These are phyloP conservation scores for Holothuria leucospilota DNA, from an alignment of 53 echinoderm and acorn worm genomes.

Conservation along the genomic window DNA sequence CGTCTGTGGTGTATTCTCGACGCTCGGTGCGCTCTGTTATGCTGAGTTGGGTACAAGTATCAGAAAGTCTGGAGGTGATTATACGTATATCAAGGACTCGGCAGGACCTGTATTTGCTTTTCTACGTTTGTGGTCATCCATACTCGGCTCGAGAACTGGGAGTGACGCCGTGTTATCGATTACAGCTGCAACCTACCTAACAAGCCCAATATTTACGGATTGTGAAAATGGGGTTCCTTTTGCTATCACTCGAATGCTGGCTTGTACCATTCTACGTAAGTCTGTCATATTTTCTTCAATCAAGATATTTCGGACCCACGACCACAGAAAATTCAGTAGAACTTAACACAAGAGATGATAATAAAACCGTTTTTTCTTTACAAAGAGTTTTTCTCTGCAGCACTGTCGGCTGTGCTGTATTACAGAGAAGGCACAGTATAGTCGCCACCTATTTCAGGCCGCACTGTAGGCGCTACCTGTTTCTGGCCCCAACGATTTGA, in stretches of 20 bases:
- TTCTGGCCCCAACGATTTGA: too few relatives aligned
- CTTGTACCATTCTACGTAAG: constrained; percentile 18
- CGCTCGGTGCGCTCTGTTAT: constrained; percentile 80
- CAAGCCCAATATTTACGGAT: constrained; percentile 60
- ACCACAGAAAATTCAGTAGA: too few relatives aligned
- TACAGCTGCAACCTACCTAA: constrained; percentile 73
- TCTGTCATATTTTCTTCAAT: neutral
- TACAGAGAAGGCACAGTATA: too few relatives aligned
- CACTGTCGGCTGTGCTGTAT: too few relatives aligned
- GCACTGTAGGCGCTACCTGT: too few relatives aligned
- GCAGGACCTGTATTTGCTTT: constrained; percentile 83
- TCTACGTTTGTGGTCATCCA: constrained; percentile 64
- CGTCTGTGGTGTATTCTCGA: constrained; percentile 72
- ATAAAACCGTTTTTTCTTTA: too few relatives aligned
- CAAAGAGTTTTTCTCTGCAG: too few relatives aligned
- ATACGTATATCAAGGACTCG: constrained; percentile 69
- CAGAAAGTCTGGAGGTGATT: constrained; percentile 81
- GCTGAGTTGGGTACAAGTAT: constrained; percentile 84
- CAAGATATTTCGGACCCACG: neutral
- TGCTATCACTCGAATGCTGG: constrained; percentile 18
- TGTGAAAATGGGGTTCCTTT: constrained; percentile 49
- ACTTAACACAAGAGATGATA: too few relatives aligned
- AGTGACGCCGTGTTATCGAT: constrained; percentile 63
- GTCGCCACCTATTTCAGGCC: too few relatives aligned
- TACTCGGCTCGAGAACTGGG: constrained; percentile 65